Base-by-base conservation (phyloP, 2,888 invertebrate species). In the Morinoia aosen region DNA sequence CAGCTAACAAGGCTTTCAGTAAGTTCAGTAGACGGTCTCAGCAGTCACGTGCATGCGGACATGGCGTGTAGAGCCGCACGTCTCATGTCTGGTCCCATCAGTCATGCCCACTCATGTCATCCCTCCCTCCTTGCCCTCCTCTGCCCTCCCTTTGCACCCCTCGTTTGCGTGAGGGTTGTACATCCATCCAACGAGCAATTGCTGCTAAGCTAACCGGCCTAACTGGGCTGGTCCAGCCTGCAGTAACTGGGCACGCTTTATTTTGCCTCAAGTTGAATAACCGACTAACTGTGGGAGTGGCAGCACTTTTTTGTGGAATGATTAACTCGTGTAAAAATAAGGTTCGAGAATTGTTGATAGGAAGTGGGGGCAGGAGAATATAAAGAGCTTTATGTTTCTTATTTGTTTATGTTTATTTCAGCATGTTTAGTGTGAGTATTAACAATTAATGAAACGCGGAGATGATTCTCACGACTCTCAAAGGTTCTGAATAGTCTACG, bases 101-200 rank as follows among this genome's bases (percentile, higher is more conserved):
- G 90, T 90, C 90, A 90, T 90, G 40, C 90, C 90, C 90, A 48
- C 90, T 88, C n/a, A 88, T 88, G n/a, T 25, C 12, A 33, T 11
- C 8, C 39, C 61, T 8, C 10, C 10, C 58, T 8, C 61, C 61
- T 61, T 19, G 19, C 19, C 12, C 61, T 8, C 61, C 61, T 16
- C 12, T 19, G 16, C 61, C 61, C 12, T 2, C 61, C 61, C 76
- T 19, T 33, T 33, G 0, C 76, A 10, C 76, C 33, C 76, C 76
- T 61, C 33, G 33, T 16, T 56, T 57, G 93, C 93, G 93, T 93
- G 93, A 19, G 57, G 11, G 12, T 33, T 57, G 48, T 8, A 48
- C 93, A 93, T 93, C 93, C 93, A 93, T 93, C 93, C 93, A 57
- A 0, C 8, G n/a, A n/a, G 93, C 93, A 93, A 93, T 93, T 93